phyloP scores from a whole-genome alignment of 2,888 invertebrate genomes.

The Carpatolechia fugitivella region DNA sequence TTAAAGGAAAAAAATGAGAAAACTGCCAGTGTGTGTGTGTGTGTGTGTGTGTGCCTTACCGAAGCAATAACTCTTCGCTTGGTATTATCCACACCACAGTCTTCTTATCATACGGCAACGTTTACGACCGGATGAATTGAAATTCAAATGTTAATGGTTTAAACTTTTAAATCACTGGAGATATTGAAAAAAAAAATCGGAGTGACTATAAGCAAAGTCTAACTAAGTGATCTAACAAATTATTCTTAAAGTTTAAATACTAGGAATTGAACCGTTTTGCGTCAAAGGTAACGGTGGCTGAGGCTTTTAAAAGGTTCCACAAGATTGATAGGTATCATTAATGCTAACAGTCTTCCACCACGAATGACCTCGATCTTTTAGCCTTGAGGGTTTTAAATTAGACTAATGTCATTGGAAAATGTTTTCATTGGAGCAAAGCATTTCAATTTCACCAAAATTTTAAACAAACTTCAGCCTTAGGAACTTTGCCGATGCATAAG shows the following conservation, averaged over 20 bases:
- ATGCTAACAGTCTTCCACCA: conserved; percentile 31
- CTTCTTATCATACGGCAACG: background rate
- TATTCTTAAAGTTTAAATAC: background rate
- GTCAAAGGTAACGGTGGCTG: conserved; percentile 24
- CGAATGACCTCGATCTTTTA: conserved; percentile 33
- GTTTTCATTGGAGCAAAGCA: no score
- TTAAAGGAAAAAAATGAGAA: no score
- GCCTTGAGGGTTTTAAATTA: conserved; percentile 26
- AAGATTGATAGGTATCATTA: conserved; percentile 44
- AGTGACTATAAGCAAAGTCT: no score
- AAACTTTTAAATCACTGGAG: background rate
- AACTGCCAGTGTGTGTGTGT: no score
- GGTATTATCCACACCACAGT: background rate
- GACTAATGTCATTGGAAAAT: background rate
- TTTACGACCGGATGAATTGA: background rate
- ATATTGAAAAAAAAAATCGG: no score
- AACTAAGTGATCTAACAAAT: background rate
- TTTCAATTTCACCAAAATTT: no score
- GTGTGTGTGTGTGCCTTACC: background rate
- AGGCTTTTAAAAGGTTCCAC: conserved; percentile 34
- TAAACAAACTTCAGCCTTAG: no score
- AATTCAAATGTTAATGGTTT: background rate
- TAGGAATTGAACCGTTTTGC: background rate
- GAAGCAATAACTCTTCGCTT: background rate
- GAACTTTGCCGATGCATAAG: no score